Conservation (phyloP, 2,888 invertebrate species). For the Drosophila percnosoma region DNA sequence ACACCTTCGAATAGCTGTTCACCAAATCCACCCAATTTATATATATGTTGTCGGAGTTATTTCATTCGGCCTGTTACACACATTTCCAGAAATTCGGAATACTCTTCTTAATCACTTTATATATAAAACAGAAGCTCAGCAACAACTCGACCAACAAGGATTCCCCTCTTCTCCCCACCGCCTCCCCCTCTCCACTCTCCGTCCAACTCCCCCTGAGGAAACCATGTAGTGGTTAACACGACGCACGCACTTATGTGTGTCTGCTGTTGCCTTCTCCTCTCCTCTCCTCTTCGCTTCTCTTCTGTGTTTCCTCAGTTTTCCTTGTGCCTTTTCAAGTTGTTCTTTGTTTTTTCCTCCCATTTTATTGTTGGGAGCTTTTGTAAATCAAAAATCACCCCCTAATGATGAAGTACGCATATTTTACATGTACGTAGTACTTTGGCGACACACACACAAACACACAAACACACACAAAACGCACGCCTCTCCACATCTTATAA, state of each 20-base stretch:
- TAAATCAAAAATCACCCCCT: conserved; percentile 68
- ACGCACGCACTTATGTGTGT: conserved; percentile 50
- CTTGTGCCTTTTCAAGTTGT: conserved; percentile 36
- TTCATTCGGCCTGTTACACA: background rate
- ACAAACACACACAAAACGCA: conserved; percentile 28
- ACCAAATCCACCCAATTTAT: background rate
- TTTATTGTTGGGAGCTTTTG: conserved; percentile 46
- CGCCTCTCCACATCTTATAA: conserved; percentile 1
- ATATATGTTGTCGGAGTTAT: background rate
- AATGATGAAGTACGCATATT: conserved; percentile 67
- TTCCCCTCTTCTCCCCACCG: background rate
- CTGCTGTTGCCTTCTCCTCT: conserved; percentile 17
- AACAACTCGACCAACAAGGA: conserved; percentile 2
- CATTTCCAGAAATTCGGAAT: background rate
- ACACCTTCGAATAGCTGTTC: too few relatives aligned
- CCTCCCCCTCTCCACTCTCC: background rate
- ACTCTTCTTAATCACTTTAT: background rate
- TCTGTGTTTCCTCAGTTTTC: conserved; percentile 40
- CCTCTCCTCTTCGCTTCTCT: background rate
- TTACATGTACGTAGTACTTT: conserved; percentile 38
- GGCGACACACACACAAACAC: conserved; percentile 33
- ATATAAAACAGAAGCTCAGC: background rate
- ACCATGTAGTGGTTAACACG: conserved; percentile 29
- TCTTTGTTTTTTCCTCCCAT: conserved; percentile 40
- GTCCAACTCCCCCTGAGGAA: background rate